Evolutionary conservation across 2,113 vertebrate genomes (phyloP).

Genomic region (Dipodomys ordii): DNA sequence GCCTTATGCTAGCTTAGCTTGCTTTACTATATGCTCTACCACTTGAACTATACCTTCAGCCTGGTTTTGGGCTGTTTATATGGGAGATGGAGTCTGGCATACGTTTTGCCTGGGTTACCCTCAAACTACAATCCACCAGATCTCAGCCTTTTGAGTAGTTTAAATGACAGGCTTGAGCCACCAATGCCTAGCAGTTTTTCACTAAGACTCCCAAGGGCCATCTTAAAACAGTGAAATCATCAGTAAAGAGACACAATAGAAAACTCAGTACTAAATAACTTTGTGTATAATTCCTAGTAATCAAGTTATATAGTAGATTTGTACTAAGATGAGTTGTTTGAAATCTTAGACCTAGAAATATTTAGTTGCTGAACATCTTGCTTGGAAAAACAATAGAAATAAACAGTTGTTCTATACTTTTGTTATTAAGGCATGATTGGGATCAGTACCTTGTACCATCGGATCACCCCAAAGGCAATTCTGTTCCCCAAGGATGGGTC

Average conservation of each 20-base stretch:
- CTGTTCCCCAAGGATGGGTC: constrained; percentile 94
- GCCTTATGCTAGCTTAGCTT: no score
- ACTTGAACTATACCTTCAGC: no score
- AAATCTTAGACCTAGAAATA: constrained; percentile 37
- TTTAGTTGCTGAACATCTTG: constrained; percentile 43
- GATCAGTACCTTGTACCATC: constrained; percentile 92
- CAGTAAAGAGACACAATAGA: not conserved
- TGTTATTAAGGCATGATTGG: constrained; percentile 93
- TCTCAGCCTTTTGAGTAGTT: no score
- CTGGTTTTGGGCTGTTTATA: no score
- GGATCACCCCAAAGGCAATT: constrained; percentile 92
- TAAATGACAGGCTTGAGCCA: no score
- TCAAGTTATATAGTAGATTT: not conserved
- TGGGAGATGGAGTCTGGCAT: no score
- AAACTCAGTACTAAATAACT: not conserved
- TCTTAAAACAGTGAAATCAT: not conserved
- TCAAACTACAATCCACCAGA: no score
- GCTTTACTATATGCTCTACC: no score
- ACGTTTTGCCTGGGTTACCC: no score
- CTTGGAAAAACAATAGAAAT: constrained; percentile 29
- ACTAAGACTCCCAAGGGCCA: not conserved
- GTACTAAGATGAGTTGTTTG: not conserved
- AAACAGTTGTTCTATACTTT: constrained; percentile 59
- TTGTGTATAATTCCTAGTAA: constrained; percentile 28
- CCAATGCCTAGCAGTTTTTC: no score